Evolutionary conservation across 2,888 invertebrate genomes (phyloP).

Genomic region (Uloborus plumipes): DNA sequence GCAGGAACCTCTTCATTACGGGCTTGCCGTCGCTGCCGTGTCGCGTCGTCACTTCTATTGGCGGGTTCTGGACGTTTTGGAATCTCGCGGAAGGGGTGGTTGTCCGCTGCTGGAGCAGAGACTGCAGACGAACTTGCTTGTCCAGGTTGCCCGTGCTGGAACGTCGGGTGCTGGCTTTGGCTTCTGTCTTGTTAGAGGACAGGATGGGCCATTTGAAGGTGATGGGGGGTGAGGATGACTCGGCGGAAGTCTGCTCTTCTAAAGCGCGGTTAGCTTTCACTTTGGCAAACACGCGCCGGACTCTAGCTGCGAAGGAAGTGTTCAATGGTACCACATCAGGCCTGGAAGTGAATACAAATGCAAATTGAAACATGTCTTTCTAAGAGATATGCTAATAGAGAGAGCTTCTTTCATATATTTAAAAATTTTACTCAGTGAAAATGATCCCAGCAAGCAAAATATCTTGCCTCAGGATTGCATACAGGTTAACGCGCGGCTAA

Average conservation of each 20-base stretch:
- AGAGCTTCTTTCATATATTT: too few species aligned
- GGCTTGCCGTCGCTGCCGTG: conserved; percentile 36
- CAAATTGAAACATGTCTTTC: too few species aligned
- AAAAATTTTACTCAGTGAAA: too few species aligned
- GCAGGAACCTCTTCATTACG: conserved; percentile 24
- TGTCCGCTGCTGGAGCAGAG: conserved; percentile 13
- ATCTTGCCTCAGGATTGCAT: too few species aligned
- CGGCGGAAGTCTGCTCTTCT: conserved; percentile 16
- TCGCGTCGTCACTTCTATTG: background rate
- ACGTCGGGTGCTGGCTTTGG: conserved; percentile 14
- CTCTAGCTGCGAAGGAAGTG: conserved; percentile 50
- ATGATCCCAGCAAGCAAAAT: too few species aligned
- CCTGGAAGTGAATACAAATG: background rate
- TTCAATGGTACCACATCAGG: conserved; percentile 42
- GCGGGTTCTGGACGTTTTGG: too few species aligned
- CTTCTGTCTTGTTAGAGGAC: background rate
- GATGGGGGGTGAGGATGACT: conserved; percentile 15
- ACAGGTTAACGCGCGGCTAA: too few species aligned
- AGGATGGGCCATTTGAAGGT: conserved; percentile 39
- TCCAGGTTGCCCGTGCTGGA: conserved; percentile 43
- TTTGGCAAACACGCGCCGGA: conserved; percentile 53
- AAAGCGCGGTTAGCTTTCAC: conserved; percentile 31
- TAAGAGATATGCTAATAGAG: too few species aligned
- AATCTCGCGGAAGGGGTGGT: background rate
- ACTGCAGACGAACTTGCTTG: conserved; percentile 6